Evolutionary conservation across 2,888 invertebrate species (phyloP), one percentile per base, ranked within the genome.

Genomic region (Pelosia muscerda): DNA sequence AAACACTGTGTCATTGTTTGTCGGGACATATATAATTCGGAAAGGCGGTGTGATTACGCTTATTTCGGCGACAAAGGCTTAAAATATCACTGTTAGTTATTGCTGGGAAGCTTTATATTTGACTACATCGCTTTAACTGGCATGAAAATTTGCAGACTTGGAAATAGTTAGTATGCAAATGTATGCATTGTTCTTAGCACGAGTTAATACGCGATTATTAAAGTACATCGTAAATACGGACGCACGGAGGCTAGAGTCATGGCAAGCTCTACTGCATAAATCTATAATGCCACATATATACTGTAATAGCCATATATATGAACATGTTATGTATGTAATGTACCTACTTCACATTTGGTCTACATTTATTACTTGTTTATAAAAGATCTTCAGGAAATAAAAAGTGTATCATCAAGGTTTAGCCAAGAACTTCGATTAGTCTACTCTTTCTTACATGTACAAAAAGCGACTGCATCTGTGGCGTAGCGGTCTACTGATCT

Each of bases 1-100:
- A 78, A 79, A 73, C 77, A 73, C 23, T 69, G 71, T 71, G 23
- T 34, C 68, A 77, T 73, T 78, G 78, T 77, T 72, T 72, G 59
- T 58, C 64, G 56, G 65, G 72, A 75, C 72, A 77, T 78, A 70
- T 71, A 70, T 72, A 68, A 75, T 69, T 72, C 23, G 58, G 68
- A 73, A 73, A 75, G 63, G 65, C 64, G 31, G 69, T 65, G 62
- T 71, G 26, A 77, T 68, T 80, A 77, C 63, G 71, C 68, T 72
- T 67, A 80, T 79, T 72, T 73, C 58, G 65, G 54, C 63, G 63
- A 34, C 60, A 68, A 67, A 72, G 66, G 62, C 53, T 68, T 71
- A 63, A 66, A 76, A 71, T 72, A 49, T n/a, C 26, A 60, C 55
- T 38, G 22, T 31, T 65, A 42, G 34, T 28, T 65, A 53, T 64